phyloP scores from a whole-genome alignment of 2,888 invertebrate species.

The Hyppa rectilinea region DNA sequence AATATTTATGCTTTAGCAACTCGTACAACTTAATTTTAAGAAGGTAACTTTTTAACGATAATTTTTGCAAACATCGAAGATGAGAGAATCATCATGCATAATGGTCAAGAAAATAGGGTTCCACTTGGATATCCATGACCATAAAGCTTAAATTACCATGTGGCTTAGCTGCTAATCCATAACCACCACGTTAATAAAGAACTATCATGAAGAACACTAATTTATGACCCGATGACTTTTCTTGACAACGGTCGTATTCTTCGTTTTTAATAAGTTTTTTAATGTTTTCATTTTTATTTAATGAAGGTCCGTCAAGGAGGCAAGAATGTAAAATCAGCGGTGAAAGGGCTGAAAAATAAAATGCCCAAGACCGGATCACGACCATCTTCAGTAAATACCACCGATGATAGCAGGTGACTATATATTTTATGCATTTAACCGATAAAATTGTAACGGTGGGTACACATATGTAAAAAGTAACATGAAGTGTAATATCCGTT shows the following conservation, averaged over 20 bases:
- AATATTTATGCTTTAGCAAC: background rate
- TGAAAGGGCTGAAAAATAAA: slow-evolving; percentile 85
- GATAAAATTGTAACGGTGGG: slow-evolving; percentile 9
- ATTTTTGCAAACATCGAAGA: background rate
- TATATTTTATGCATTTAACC: background rate
- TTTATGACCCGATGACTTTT: slow-evolving; percentile 9
- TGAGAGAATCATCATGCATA: background rate
- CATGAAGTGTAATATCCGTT: background rate
- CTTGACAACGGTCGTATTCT: background rate
- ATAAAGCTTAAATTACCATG: slow-evolving; percentile 5
- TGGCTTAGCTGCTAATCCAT: background rate
- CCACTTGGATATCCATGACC: background rate
- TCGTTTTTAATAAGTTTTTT: slow-evolving; percentile 9
- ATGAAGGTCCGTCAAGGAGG: slow-evolving; percentile 86
- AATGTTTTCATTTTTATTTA: slow-evolving; percentile 18
- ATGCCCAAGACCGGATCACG: slow-evolving; percentile 85
- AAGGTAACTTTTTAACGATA: background rate
- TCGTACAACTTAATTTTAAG: background rate
- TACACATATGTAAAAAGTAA: slow-evolving; percentile 1
- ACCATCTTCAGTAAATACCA: slow-evolving; percentile 85
- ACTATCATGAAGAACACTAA: background rate
- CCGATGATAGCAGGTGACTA: slow-evolving; percentile 85
- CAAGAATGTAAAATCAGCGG: slow-evolving; percentile 86
- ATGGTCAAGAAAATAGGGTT: background rate
- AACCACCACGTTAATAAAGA: background rate